These are phyloP conservation scores for Drosophila repleta DNA, from an alignment of 1,140 invertebrate species.

Conservation along the genomic window DNA sequence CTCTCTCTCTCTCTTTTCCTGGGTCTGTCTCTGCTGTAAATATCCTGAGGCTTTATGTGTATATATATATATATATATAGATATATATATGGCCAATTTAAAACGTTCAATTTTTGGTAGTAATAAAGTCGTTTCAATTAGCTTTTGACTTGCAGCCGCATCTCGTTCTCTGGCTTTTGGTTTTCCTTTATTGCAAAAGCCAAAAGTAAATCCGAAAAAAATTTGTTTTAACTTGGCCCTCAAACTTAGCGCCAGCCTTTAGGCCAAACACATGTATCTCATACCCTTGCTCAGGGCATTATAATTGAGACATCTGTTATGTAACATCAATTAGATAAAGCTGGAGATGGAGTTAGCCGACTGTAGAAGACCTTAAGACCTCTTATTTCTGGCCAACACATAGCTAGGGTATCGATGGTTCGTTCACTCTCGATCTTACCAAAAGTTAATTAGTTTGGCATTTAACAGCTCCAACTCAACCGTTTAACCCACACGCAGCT, in stretches of 20 bases:
- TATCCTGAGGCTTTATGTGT: conserved; percentile 46
- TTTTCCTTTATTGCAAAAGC: conserved; percentile 31
- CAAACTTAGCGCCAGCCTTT: conserved; percentile 61
- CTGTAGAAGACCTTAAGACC: no score
- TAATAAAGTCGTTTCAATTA: conserved; percentile 71
- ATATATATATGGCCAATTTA: conserved; percentile 5
- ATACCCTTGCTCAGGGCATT: background rate
- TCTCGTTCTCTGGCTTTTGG: no score
- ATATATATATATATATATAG: conserved; percentile 21
- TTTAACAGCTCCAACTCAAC: conserved; percentile 39
- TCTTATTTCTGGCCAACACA: no score
- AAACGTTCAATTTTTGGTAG: conserved; percentile 54
- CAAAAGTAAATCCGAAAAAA: conserved; percentile 20
- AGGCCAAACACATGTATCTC: conserved; percentile 13
- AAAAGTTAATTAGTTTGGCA: conserved; percentile 64
- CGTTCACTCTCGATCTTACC: conserved; percentile 7
- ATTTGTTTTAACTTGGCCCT: conserved; percentile 17
- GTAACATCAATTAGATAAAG: background rate
- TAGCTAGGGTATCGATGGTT: conserved; percentile 2
- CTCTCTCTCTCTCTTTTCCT: background rate
- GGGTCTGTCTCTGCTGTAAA: conserved; percentile 42
- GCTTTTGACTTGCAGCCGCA: conserved; percentile 38
- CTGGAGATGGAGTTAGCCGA: no score
- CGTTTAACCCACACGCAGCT: background rate
- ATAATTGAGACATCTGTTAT: background rate